phyloP scores from a whole-genome alignment of 2,113 vertebrate genomes.

The Clarias batrachus region DNA sequence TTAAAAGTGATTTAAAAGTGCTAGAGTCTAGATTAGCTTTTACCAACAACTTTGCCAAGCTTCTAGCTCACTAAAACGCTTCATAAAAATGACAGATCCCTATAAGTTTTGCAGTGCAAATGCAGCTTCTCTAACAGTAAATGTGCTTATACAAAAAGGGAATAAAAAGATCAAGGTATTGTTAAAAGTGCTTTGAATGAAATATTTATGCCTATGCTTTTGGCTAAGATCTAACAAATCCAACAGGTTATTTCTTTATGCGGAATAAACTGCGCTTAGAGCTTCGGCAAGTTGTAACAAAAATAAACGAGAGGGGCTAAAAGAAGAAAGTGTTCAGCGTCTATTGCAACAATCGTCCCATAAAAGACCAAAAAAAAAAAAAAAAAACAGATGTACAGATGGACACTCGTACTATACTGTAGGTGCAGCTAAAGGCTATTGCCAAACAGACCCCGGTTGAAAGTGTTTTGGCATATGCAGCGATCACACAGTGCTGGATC shows the following conservation, averaged over 20 bases:
- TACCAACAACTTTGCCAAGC: conserved; percentile 32
- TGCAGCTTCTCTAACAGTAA: conserved; percentile 14
- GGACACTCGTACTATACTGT: background rate
- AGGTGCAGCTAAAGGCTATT: background rate
- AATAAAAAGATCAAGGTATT: background rate
- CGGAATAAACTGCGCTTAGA: background rate
- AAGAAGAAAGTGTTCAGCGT: background rate
- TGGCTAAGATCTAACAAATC: background rate
- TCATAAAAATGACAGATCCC: conserved; percentile 44
- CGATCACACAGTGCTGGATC: conserved; percentile 8
- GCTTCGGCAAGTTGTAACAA: background rate
- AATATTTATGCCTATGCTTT: conserved; percentile 10
- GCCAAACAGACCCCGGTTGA: conserved; percentile 9
- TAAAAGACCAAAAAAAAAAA: background rate
- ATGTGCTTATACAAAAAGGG: background rate
- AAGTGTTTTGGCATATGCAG: conserved; percentile 7
- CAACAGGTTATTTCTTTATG: background rate
- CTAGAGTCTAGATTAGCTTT: conserved; percentile 28
- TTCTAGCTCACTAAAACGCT: conserved; percentile 21
- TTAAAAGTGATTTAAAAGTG: conserved; percentile 8
- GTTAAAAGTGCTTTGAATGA: conserved; percentile 15
- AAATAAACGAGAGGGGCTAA: too few relatives aligned
- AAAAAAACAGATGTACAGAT: background rate
- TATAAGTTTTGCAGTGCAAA: background rate
- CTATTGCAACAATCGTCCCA: background rate